phyloP scores from a whole-genome alignment of 92 coral and sea anemone genomes.

The Parazoanthus swiftii region DNA sequence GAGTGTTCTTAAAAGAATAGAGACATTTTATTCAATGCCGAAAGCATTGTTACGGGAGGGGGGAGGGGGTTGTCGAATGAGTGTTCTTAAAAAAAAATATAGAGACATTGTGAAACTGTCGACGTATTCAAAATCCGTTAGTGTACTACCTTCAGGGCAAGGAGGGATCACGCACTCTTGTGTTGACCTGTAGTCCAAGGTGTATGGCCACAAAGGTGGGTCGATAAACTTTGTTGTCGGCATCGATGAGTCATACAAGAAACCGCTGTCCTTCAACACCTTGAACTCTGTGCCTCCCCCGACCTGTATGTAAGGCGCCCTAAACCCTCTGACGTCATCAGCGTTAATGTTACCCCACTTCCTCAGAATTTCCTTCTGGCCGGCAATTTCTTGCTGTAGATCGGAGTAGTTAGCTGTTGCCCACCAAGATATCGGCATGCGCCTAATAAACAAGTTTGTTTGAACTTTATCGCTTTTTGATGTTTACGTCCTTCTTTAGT shows the following conservation, averaged over 20 bases:
- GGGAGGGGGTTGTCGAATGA: too few species aligned
- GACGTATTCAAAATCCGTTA: not conserved
- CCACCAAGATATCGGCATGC: slow-evolving; percentile 67
- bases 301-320: slow-evolving; percentile 66
- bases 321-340: slow-evolving; percentile 60
- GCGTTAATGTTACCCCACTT: slow-evolving; percentile 58
- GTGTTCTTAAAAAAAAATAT: too few species aligned
- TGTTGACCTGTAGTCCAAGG: slow-evolving; percentile 56
- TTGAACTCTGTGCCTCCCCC: slow-evolving; percentile 74
- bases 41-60: too few species aligned
- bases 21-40: too few species aligned
- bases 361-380: slow-evolving; percentile 62
- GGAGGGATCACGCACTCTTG: slow-evolving; percentile 64
- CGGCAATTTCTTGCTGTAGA: slow-evolving; percentile 55
- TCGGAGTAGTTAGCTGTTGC: slow-evolving; percentile 54
- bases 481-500: too few species aligned
- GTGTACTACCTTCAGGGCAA: slow-evolving; percentile 58
- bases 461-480: too few species aligned
- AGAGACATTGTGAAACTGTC: too few species aligned
- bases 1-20: too few species aligned
- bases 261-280: slow-evolving; percentile 49
- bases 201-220: slow-evolving; percentile 75
- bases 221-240: slow-evolving; percentile 48
- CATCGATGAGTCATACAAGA: slow-evolving; percentile 72
- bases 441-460: slow-evolving; percentile 26